These are phyloP conservation scores for Neodiprion pinetum DNA, from an alignment of 1,140 invertebrate species.

Conservation along the genomic window DNA sequence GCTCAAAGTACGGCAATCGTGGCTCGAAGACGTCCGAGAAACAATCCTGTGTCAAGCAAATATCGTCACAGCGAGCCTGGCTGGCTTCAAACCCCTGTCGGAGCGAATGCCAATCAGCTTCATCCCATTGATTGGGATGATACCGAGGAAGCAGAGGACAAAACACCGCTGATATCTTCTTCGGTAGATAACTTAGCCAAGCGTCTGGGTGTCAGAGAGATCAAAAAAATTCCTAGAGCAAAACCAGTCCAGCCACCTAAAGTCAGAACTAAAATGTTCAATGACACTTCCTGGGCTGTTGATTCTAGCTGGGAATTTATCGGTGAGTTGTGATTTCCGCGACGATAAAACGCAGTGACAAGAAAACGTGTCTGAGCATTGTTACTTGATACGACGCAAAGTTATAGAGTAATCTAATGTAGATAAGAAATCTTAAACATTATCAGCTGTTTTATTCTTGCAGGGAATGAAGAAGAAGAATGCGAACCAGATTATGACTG, in stretches of 20 bases:
- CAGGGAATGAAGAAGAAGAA: conserved; percentile 60
- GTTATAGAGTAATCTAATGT: conserved; percentile 42
- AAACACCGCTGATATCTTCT: conserved; percentile 66
- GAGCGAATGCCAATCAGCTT: conserved; percentile 51
- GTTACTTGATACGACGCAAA: conserved; percentile 38
- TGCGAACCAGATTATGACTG: conserved; percentile 63
- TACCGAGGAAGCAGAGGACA: conserved; percentile 57
- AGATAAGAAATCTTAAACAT: conserved; percentile 31
- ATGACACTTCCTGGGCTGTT: conserved; percentile 79
- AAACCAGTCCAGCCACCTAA: conserved; percentile 76
- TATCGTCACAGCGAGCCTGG: conserved; percentile 72
- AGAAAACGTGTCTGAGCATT: conserved; percentile 26
- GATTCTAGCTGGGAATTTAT: conserved; percentile 90
- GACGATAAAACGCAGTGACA: conserved; percentile 24
- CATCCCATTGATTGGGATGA: conserved; percentile 69
- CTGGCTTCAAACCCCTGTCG: conserved; percentile 60
- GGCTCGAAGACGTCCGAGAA: conserved; percentile 46
- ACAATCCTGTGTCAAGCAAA: conserved; percentile 50
- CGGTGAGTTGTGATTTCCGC: conserved; percentile 60
- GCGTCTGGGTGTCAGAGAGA: conserved; percentile 57
- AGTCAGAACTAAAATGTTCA: conserved; percentile 67
- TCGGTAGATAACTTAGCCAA: conserved; percentile 72
- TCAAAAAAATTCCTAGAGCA: conserved; percentile 65
- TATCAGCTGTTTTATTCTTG: conserved; percentile 37
- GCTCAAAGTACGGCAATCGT: conserved; percentile 60